phyloP scores from a whole-genome alignment of 2,888 invertebrate genomes.

The Pollenia angustigena region DNA sequence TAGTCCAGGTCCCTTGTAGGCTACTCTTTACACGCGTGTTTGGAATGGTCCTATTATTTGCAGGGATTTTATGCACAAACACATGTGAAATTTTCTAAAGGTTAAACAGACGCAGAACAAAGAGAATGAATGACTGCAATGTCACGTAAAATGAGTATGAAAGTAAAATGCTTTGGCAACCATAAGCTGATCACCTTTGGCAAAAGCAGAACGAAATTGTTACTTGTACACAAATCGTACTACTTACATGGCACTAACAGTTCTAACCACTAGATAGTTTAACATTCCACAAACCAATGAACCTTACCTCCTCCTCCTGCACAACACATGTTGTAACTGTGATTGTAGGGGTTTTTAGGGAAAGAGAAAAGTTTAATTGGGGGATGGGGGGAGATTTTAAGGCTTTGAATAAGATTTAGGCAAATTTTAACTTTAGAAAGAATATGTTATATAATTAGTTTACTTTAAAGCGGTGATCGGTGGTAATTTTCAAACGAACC shows the following conservation, averaged over 20 bases:
- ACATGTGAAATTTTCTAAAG: constrained; percentile 10
- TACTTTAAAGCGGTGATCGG: no score
- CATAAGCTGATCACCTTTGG: constrained; percentile 72
- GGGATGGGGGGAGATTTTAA: no score
- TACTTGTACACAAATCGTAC: constrained; percentile 47
- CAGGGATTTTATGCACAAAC: neutral
- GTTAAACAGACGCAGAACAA: neutral
- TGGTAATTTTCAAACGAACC: no score
- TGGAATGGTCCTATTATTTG: no score
- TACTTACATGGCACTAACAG: neutral
- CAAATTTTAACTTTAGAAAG: no score
- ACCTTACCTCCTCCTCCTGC: neutral
- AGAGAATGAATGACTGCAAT: constrained; percentile 43
- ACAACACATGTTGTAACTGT: neutral
- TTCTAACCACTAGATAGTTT: constrained; percentile 1
- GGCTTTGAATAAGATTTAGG: no score
- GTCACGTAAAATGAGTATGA: constrained; percentile 61
- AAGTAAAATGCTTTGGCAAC: constrained; percentile 70
- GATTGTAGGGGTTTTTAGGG: neutral
- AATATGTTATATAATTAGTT: no score
- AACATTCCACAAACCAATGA: neutral
- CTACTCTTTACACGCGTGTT: no score
- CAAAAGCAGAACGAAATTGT: constrained; percentile 41
- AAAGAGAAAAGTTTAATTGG: neutral
- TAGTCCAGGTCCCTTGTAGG: no score